Base-by-base conservation (phyloP, 1,140 invertebrate genomes). In the Drosophila parvula region DNA sequence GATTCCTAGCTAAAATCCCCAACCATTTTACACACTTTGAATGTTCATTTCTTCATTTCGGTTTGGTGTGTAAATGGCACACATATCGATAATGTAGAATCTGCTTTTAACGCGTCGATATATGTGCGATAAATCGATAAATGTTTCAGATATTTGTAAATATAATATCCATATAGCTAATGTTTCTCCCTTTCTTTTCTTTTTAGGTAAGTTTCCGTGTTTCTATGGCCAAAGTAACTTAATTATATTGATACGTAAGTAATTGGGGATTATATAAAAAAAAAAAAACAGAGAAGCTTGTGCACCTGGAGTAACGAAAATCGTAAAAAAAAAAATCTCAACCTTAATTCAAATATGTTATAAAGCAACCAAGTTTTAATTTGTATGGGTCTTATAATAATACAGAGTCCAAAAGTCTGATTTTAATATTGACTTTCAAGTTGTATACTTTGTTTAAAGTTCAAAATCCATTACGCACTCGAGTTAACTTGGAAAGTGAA, bases 191-290 rank as follows among this genome's bases (percentile, higher is more conserved):
- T 43, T 14, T 61, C 59, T 44, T 62, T 38, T 81, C 27, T 57
- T 81, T 81, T 36, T 69, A 82, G 79, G 79, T 82, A 81, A 82
- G 79, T 82, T 62, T 50, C 32, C 38, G 18, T 14, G 11, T 14
- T 16, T 9, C 16, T 36, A 34, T n/a, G 1, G 12, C 16, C 16
- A 18, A 9, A 53, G 6, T 53, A 53, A 9, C 4, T 36, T 36
- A 2, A 36, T 2, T 34, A 34, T 14, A 2, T 34, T 22, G 11
- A 36, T 22, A 4, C 7, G 16, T 53, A 22, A 36, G 50, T 53
- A 53, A 48, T 12, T 5, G 30, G 30, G 30, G 5, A 4, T 30
- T 48, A 14, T 5, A 48, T 3, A 0, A 10, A 48, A 28, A 48
- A 44, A 44, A 5, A 22, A 22, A 22, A 22, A 22, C 22, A 30